Percentiles rank a stretch among this genome's conserved stretches.
Conservation (phyloP, 2,797 vertebrate genomes). For the Zenarchopterus dispar region DNA sequence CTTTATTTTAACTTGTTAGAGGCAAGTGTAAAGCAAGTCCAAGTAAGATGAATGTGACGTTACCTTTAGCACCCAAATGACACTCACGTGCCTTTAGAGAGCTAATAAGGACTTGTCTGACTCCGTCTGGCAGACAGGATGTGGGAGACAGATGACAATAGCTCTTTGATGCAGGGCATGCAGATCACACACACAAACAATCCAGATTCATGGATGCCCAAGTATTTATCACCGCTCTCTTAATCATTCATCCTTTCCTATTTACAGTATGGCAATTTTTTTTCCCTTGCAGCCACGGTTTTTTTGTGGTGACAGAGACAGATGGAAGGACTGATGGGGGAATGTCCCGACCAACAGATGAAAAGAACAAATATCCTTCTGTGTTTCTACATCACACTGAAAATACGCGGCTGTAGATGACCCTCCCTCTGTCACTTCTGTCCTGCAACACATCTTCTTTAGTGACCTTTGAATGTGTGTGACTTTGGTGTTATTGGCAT, state of each 20-base stretch:
- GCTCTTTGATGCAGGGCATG: slow-evolving; percentile 62
- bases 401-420: slow-evolving; percentile 30
- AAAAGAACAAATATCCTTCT: slow-evolving; percentile 31
- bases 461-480: too few species aligned
- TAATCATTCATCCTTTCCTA: slow-evolving; percentile 47
- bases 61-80: slow-evolving; percentile 6
- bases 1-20: neutral
- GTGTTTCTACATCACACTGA: slow-evolving; percentile 34
- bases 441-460: too few species aligned
- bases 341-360: slow-evolving; percentile 19
- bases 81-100: slow-evolving; percentile 10
- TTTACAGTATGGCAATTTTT: slow-evolving; percentile 45
- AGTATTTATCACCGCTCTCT: slow-evolving; percentile 31
- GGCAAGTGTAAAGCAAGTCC: neutral
- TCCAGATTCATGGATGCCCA: slow-evolving; percentile 20
- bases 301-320: slow-evolving; percentile 62
- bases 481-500: too few species aligned
- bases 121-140: slow-evolving; percentile 61
- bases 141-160: slow-evolving; percentile 58
- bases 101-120: slow-evolving; percentile 32
- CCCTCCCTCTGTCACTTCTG: too few species aligned
- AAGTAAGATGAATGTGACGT: slow-evolving; percentile 10
- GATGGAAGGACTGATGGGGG: slow-evolving; percentile 57
- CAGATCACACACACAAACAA: slow-evolving; percentile 57
- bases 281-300: slow-evolving; percentile 36